Base-by-base conservation (phyloP, 2,797 vertebrate genomes). In the Molossus alvarezi region DNA sequence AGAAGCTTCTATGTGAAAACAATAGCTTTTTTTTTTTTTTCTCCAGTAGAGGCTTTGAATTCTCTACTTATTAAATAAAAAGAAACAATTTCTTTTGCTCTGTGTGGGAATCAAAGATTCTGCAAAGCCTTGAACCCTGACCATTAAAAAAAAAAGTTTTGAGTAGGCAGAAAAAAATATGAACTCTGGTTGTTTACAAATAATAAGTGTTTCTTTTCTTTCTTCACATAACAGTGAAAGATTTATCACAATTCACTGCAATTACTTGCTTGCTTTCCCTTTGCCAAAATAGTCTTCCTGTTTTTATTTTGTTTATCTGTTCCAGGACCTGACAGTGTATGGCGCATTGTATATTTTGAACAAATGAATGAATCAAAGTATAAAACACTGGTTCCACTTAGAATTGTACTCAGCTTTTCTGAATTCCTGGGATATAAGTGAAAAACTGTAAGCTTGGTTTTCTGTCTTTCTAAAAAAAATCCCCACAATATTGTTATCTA, bases 241-340 rank as follows among this genome's bases (percentile, higher is more conserved):
- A 80, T 75, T 83, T 79, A 73, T 37, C 9, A 85, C 9, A 88
- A 27, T n/a, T 48, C 57, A 93, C 73, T 73, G 27, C n/a, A 72
- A 65, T 87, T 88, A 87, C 14, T 88, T 79, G 57, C 37, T 76
- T 92, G 29, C 51, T 55, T 95, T 88, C 7, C 65, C 21, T 88
- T 29, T 85, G 41, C 1, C 17, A 93, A 55, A 93, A 53, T 23
- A 65, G 9, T 73, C 7, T 82, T 81, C 17, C n/a, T 71, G 23
- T 27, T 88, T 79, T 45, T 14, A 48, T 71, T 94, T 55, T 95
- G 51, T 72, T 71, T 48, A 84, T 86, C 27, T 90, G 29, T 27
- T 48, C 12, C 3, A 60, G 60, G n/a, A 83, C 17, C 27, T 60
- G 37, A 13, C 8, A 92, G 65, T 65, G 3, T 84, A 15, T 55